These are phyloP conservation scores for Cirrhinus molitorella DNA, from an alignment of 2,797 vertebrate species.

Conservation along the genomic window DNA sequence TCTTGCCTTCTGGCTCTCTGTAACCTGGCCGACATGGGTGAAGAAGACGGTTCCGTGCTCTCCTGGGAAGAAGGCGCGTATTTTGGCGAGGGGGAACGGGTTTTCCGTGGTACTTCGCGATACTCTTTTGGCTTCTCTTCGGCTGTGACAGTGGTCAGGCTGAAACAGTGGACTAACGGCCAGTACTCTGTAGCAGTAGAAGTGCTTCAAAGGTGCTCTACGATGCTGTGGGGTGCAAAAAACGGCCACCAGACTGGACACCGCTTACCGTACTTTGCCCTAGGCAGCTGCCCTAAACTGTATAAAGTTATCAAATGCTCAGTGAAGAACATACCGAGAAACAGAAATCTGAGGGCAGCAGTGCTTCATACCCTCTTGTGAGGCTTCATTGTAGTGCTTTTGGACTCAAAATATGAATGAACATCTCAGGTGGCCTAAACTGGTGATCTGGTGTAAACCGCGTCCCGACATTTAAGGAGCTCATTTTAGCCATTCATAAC, in stretches of 20 bases:
- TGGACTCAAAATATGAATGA: neutral
- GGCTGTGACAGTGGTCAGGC: conserved; percentile 72
- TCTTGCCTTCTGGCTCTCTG: conserved; percentile 85
- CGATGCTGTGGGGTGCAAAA: conserved; percentile 73
- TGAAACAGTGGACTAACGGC: conserved; percentile 69
- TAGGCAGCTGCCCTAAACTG: conserved; percentile 66
- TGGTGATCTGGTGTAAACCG: conserved; percentile 32
- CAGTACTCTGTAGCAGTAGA: conserved; percentile 76
- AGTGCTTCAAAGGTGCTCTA: conserved; percentile 75
- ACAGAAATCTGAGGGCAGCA: conserved; percentile 70
- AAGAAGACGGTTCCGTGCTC: conserved; percentile 73
- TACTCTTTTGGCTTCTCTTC: conserved; percentile 71
- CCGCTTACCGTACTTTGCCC: conserved; percentile 61
- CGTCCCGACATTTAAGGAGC: conserved; percentile 33
- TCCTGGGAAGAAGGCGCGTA: conserved; percentile 71
- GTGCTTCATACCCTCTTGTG: conserved; percentile 81
- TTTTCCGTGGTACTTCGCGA: conserved; percentile 71
- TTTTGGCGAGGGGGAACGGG: conserved; percentile 65
- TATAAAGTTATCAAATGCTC: conserved; percentile 71
- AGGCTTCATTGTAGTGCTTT: conserved; percentile 49
- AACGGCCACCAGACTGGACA: conserved; percentile 54
- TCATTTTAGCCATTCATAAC: conserved; percentile 26
- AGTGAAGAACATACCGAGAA: conserved; percentile 63
- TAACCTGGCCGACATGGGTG: conserved; percentile 82
- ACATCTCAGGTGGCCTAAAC: conserved; percentile 33